Evolutionary conservation across 2,888 invertebrate species (phyloP), one percentile per base, ranked within the genome.

Genomic region (Thera britannica): DNA sequence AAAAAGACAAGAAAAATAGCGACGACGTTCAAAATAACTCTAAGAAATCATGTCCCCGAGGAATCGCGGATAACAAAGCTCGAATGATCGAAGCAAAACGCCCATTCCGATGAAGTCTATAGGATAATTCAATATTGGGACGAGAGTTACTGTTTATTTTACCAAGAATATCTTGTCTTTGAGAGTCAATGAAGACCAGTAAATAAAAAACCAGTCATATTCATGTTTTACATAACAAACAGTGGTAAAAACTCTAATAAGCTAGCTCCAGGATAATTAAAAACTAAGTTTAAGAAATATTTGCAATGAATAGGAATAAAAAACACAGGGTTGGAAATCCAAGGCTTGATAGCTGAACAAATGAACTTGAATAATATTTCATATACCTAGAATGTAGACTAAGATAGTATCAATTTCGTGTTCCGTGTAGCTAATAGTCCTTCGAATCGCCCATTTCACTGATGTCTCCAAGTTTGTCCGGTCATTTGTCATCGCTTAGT

Each of bases 401-500:
- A 8, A 34, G 23, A 55, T 34, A 62, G 48, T 49, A 58, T 67
- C 56, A 41, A 67, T 66, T 61, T 70, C 23, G 34, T 54, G 8
- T 66, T 63, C 66, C 5, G 57, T 23, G 1, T 63, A 36, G 52
- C 54, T 49, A 51, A 60, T 54, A 11, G 49, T 66, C 57, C 41
- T 52, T 51, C 52, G 34, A 59, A 62, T 62, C 65, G 41, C 68
- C 61, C 62, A 59, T 63, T 58, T 41, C 62, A 35, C 62, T 83
- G 87, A 85, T 85, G 87, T 85, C 83, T 81, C 83, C 71, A 71
- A 81, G 78, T 80, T 79, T 77, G 78, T 79, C 78, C 73, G 77
- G 80, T 88, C 92, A 89, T 93, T 93, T 93, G 90, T 93, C 93
- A 92, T 93, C 86, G 81, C 86, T 87, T 85, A 82, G 89, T 89